Evolutionary conservation across 2,888 invertebrate genomes (phyloP), one percentile per base, ranked within the genome.

Genomic region (Litoditis marina): DNA sequence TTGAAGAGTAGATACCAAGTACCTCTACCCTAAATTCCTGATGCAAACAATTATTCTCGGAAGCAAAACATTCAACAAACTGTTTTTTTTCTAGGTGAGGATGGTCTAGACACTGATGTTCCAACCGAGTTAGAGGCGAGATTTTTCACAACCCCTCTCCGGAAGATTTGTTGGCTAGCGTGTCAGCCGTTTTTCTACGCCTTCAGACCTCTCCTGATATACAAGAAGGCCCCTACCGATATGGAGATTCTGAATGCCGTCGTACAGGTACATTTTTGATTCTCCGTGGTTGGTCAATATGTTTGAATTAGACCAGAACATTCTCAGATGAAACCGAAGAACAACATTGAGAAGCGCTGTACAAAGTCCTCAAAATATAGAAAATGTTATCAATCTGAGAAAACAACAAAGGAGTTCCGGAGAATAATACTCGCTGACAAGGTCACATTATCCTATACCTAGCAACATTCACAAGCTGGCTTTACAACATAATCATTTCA

Each of bases 161-260:
- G 92, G 0, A 98, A 98, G 85, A 87, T 95, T 19, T 78, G 91
- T 34, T 98, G 96, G 95, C 87, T 98, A 42, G 81, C 90, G 8
- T 85, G 96, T 0, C 96, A 96, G 84, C 96, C 96, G 0, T 88
- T 95, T 72, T 96, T 98, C 86, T 98, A 98, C 85, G 88, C 92
- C 1, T 87, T 96, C 65, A 87, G 98, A 11, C 98, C 98, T 0
- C 84, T 98, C 57, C 70, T 78, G 19, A 68, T 81, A 31, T 82
- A 82, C 67, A 79, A 79, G 42, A 82, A 82, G 61, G 77, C 74
- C 0, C 90, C 94, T 0, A 89, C 89, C 0, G 85, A 85, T 0
- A 83, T 92, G 79, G 98, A 98, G 85, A 83, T 91, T 3, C 83
- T 92, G 60, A 98, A 98, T 83, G 84, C 90, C n/a, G 84, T 89